A percentile compares a stretch with the other conserved stretches of the same genome.
Evolutionary conservation across 2,888 invertebrate genomes (phyloP).

Genomic region (Oxytorus armatus): DNA sequence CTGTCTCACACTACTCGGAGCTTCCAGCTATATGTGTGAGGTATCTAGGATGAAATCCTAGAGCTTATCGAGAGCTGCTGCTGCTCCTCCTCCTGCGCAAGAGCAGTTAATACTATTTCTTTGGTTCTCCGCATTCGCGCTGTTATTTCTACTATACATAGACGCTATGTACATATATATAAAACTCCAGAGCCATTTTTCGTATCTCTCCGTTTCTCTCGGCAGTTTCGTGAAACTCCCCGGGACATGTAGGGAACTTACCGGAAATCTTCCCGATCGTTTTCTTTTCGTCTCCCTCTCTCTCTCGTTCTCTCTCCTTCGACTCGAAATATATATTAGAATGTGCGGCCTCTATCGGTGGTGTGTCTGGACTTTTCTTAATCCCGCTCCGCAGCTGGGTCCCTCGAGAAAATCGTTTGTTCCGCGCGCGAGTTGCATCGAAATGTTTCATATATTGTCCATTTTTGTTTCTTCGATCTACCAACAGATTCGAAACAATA

Average conservation of each 20-base stretch:
- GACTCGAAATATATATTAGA: slow-evolving; percentile 49
- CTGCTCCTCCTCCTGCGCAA: slow-evolving; percentile 31
- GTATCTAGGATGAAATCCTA: slow-evolving; percentile 54
- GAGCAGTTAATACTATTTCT: slow-evolving; percentile 57
- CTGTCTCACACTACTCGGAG: not conserved
- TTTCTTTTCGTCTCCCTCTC: slow-evolving; percentile 53
- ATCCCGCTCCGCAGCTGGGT: slow-evolving; percentile 64
- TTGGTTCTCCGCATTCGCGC: slow-evolving; percentile 45
- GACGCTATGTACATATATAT: slow-evolving; percentile 5
- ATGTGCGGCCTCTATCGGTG: slow-evolving; percentile 32
- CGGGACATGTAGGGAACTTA: slow-evolving; percentile 30
- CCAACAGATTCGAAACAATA: slow-evolving; percentile 49
- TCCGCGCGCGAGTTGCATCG: slow-evolving; percentile 60
- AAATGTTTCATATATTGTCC: slow-evolving; percentile 60
- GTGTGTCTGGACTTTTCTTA: slow-evolving; percentile 59
- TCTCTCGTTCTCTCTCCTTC: slow-evolving; percentile 28
- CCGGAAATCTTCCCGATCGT: slow-evolving; percentile 49
- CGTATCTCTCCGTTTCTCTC: slow-evolving; percentile 46
- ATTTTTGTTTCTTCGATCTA: slow-evolving; percentile 41
- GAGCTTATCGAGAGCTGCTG: slow-evolving; percentile 66
- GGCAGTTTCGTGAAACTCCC: slow-evolving; percentile 40
- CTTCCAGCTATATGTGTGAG: not conserved
- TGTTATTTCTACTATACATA: slow-evolving; percentile 47
- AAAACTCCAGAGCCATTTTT: slow-evolving; percentile 44
- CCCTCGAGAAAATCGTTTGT: slow-evolving; percentile 58